These are phyloP conservation scores for Poecilia gillii DNA, from an alignment of 2,797 vertebrate species.

Conservation along the genomic window DNA sequence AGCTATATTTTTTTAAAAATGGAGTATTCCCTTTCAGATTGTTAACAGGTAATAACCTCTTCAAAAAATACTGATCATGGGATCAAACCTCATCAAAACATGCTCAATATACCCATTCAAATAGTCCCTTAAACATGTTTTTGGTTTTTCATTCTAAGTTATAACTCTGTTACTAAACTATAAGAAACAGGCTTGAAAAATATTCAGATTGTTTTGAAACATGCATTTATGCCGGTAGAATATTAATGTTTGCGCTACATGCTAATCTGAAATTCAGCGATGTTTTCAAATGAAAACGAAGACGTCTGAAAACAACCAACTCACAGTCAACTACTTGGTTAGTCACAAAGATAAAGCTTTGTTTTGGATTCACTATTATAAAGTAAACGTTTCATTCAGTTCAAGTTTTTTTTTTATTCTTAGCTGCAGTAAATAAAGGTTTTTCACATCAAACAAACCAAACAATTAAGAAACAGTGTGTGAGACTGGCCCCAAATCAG, in stretches of 20 bases:
- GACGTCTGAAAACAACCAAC: slow-evolving; percentile 40
- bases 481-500: slow-evolving; percentile 29
- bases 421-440: slow-evolving; percentile 24
- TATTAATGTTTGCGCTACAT: slow-evolving; percentile 59
- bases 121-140: slow-evolving; percentile 41
- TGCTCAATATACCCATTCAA: slow-evolving; percentile 43
- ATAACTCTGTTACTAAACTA: slow-evolving; percentile 51
- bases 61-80: slow-evolving; percentile 50
- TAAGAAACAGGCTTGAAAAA: slow-evolving; percentile 70
- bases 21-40: slow-evolving; percentile 34
- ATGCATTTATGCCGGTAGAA: slow-evolving; percentile 63
- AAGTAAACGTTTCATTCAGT: slow-evolving; percentile 25
- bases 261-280: slow-evolving; percentile 49
- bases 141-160: slow-evolving; percentile 30
- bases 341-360: slow-evolving; percentile 43
- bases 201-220: slow-evolving; percentile 54
- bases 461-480: slow-evolving; percentile 49
- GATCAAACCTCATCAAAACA: slow-evolving; percentile 39
- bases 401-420: slow-evolving; percentile 51
- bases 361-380: slow-evolving; percentile 2
- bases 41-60: slow-evolving; percentile 11
- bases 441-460: slow-evolving; percentile 45
- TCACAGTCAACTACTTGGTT: slow-evolving; percentile 45
- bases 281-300: slow-evolving; percentile 41
- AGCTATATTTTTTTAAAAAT: slow-evolving; percentile 33